Evolutionary conservation across 2,888 invertebrate genomes (phyloP).

Genomic region (Chirona hameri): DNA sequence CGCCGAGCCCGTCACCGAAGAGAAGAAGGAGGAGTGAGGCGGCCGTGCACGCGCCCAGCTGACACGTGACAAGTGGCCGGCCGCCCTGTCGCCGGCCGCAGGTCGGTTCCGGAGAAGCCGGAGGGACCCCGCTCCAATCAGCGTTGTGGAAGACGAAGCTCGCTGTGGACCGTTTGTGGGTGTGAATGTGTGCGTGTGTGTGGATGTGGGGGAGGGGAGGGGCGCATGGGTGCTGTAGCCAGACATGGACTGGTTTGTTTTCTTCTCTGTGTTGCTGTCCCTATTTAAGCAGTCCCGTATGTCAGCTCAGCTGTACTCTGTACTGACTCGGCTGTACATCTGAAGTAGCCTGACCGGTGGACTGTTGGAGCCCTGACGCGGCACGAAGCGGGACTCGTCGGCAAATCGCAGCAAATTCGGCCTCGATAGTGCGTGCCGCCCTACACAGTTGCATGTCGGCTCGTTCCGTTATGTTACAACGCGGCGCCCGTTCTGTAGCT

Average conservation of each 20-base stretch:
- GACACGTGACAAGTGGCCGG: neutral
- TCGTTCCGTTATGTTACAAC: neutral
- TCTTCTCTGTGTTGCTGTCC: neutral
- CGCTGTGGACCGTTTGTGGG: neutral
- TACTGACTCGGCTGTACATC: neutral
- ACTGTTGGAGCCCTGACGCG: neutral
- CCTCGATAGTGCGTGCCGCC: neutral
- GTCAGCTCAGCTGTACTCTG: neutral
- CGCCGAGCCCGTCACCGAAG: constrained; percentile 81
- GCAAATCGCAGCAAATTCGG: neutral
- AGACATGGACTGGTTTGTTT: neutral
- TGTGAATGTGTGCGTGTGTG: neutral
- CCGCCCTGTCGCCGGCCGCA: neutral
- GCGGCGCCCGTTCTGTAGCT: neutral
- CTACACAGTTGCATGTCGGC: neutral
- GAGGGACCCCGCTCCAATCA: too few species aligned
- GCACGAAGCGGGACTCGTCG: neutral
- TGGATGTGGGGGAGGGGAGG: neutral
- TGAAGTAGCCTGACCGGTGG: neutral
- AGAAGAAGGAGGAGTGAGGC: constrained; percentile 42
- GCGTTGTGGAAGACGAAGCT: too few species aligned
- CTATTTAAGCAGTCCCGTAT: neutral
- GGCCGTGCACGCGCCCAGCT: neutral
- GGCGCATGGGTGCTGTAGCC: neutral
- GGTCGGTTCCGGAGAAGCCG: too few species aligned